phyloP scores from a whole-genome alignment of 35 echinoderm and acorn worm species.

The Patiria miniata region DNA sequence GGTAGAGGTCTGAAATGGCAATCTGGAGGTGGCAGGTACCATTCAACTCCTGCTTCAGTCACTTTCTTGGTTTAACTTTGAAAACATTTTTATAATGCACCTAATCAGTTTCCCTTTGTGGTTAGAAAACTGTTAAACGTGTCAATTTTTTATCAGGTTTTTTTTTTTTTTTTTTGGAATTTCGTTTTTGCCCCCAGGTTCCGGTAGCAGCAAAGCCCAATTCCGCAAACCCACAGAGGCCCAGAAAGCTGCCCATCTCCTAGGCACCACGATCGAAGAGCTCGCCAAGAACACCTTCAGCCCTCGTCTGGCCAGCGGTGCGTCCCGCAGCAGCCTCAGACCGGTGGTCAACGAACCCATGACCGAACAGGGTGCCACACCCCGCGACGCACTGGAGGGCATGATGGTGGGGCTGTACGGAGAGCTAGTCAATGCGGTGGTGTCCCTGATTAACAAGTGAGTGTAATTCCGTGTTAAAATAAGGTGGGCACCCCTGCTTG shows the following conservation, averaged over 20 bases:
- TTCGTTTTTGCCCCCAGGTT: too few relatives aligned
- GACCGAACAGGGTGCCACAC: constrained; percentile 22
- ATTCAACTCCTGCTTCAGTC: too few relatives aligned
- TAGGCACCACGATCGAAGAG: constrained; percentile 77
- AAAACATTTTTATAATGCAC: too few relatives aligned
- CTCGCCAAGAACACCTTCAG: constrained; percentile 82
- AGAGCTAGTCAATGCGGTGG: constrained; percentile 91
- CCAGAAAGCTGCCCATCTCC: constrained; percentile 79
- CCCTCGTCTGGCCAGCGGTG: constrained; percentile 62
- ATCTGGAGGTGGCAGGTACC: too few relatives aligned
- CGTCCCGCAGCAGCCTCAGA: constrained; percentile 53
- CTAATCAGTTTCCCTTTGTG: too few relatives aligned
- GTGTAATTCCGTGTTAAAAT: not conserved
- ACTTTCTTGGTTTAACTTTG: too few relatives aligned
- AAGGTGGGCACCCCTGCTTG: too few relatives aligned
- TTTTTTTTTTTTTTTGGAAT: too few relatives aligned
- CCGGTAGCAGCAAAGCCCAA: constrained; percentile 76
- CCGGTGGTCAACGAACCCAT: constrained; percentile 31
- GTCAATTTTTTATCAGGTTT: too few relatives aligned
- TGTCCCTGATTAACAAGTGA: constrained; percentile 87
- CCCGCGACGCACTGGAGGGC: constrained; percentile 80
- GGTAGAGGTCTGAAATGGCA: too few relatives aligned
- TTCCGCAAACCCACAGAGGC: constrained; percentile 83
- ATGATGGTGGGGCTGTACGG: constrained; percentile 91
- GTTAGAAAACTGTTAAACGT: too few relatives aligned